Base-by-base conservation (phyloP, 2,797 vertebrate genomes). In the Australoheros facetus region DNA sequence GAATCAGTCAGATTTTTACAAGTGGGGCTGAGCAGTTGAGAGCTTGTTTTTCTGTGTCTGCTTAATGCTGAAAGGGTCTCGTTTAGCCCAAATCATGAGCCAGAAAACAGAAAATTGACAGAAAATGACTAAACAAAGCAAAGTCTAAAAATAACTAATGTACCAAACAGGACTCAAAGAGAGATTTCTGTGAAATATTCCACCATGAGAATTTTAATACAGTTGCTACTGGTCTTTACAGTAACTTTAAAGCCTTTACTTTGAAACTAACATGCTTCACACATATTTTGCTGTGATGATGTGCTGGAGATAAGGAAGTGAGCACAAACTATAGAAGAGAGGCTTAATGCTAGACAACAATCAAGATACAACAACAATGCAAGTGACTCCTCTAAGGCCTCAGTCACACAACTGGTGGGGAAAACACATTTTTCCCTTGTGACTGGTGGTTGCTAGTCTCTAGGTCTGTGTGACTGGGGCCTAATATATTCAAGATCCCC, bases 401-500 rank as follows among this genome's bases (percentile, higher is more conserved):
- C 42, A 45, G 14, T 16, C 14, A n/a, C 60, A 64, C 5, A 4
- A 64, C 37, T 64, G 60, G 14, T 64, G 8, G 21, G 28, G 28
- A 30, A 30, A 5, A 30, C 28, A 30, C 28, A 30, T 30, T 4
- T 30, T 30, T 1, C 28, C 28, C 28, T 30, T 30, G 28, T 5
- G 28, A 30, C 28, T 30, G 28, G 28, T 30, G 28, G 28, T 30
- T 30, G 28, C 28, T 30, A 30, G 3, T 30, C 28, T 30, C 4
- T 30, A 30, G 28, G 62, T 4, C 62, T 66, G 5, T 48, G 62
- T 11, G 62, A 48, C 45, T 66, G 39, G 45, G 16, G 62, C 16
- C 62, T 42, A 79, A 80, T 78, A 32, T 55, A 74, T 73, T 82
- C 73, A 75, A 83, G 55, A 80, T 53, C 42, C 26, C 62, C 62